Conservation (phyloP, 2,888 invertebrate species). For the Lottia scabra region DNA sequence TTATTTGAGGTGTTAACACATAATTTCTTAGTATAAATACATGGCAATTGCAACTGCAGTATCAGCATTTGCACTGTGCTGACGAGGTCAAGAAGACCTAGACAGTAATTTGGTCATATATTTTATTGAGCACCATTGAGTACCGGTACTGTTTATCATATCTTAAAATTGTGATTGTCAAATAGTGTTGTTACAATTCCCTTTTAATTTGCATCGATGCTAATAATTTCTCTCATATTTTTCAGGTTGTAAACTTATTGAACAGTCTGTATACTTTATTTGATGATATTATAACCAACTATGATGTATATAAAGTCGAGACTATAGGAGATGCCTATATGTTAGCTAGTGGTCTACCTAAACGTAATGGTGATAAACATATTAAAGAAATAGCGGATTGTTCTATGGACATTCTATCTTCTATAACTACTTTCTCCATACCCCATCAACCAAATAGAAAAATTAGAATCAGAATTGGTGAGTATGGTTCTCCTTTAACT, state of each 20-base stretch:
- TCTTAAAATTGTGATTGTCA: no score
- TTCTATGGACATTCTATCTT: slow-evolving; percentile 54
- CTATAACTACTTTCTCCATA: slow-evolving; percentile 52
- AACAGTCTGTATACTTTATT: slow-evolving; percentile 61
- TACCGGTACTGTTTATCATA: no score
- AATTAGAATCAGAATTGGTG: slow-evolving; percentile 54
- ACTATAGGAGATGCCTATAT: slow-evolving; percentile 63
- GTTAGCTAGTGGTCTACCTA: slow-evolving; percentile 60
- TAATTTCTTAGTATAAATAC: no score
- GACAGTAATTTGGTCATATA: no score
- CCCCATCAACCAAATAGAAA: slow-evolving; percentile 53
- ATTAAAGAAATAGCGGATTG: slow-evolving; percentile 55
- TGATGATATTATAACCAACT: slow-evolving; percentile 60
- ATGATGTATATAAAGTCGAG: slow-evolving; percentile 50
- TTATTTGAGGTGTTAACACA: no score
- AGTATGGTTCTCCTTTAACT: background rate
- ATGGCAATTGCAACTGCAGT: no score
- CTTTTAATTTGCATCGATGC: no score
- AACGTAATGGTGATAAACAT: slow-evolving; percentile 52
- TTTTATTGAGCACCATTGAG: no score
- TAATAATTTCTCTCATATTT: slow-evolving; percentile 12
- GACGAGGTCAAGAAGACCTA: no score
- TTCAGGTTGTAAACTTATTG: slow-evolving; percentile 56
- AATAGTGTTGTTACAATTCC: no score
- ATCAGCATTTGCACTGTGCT: no score